Conservation (phyloP, 2,888 invertebrate genomes). For the Crepidodera aurea region DNA sequence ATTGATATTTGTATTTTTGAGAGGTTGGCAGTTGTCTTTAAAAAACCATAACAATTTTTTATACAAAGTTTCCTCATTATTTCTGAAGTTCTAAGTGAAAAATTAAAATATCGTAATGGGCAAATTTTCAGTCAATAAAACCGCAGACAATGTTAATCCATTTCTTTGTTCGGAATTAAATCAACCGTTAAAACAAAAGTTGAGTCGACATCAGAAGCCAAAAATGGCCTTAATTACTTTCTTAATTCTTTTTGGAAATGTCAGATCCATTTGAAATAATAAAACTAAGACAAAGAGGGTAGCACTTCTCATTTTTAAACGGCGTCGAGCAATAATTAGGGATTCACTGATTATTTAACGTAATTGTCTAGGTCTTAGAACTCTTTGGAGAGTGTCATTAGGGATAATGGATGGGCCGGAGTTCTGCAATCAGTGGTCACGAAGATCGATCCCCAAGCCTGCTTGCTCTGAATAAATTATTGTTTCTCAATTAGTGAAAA, state of each 20-base stretch:
- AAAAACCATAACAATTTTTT: too few relatives aligned
- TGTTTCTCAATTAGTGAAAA: conserved; percentile 59
- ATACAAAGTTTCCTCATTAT: too few relatives aligned
- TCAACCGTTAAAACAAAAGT: conserved; percentile 58
- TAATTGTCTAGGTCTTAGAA: conserved; percentile 57
- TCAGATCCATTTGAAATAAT: conserved; percentile 54
- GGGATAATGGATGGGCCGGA: conserved; percentile 59
- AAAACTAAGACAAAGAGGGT: conserved; percentile 51
- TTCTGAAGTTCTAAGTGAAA: too few relatives aligned
- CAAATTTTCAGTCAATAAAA: conserved; percentile 36
- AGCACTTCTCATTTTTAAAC: conserved; percentile 59
- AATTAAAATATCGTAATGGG: too few relatives aligned
- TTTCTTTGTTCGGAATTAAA: conserved; percentile 49
- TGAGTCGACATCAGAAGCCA: conserved; percentile 53
- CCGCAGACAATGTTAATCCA: conserved; percentile 41
- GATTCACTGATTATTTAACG: conserved; percentile 60
- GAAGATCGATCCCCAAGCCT: conserved; percentile 51
- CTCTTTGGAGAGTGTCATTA: conserved; percentile 60
- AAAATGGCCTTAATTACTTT: conserved; percentile 57
- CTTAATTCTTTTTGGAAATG: conserved; percentile 56
- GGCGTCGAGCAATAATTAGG: conserved; percentile 57
- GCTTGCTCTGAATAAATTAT: conserved; percentile 60
- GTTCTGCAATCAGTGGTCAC: conserved; percentile 56
- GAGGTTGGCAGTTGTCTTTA: too few relatives aligned
- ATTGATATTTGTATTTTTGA: too few relatives aligned